These are phyloP conservation scores for Alosa alosa DNA, from an alignment of 2,113 vertebrate species.

Conservation along the genomic window DNA sequence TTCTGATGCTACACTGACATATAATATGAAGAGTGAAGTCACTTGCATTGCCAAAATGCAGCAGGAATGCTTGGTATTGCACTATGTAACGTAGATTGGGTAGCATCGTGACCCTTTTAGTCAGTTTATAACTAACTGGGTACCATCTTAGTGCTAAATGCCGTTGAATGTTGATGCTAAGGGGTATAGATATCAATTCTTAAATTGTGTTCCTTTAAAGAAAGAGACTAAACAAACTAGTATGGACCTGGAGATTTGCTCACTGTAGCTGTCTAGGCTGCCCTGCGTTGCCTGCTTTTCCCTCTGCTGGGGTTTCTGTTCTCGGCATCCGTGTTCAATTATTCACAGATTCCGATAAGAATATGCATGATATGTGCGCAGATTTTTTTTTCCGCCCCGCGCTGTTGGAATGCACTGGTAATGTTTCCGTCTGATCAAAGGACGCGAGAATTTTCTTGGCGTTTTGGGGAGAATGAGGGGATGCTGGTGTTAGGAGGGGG, in stretches of 20 bases:
- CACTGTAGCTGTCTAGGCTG: not conserved
- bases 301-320: not conserved
- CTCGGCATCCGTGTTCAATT: not conserved
- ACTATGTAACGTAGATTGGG: no score
- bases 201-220: no score
- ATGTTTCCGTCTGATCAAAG: slow-evolving; percentile 11
- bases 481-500: slow-evolving; percentile 3
- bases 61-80: no score
- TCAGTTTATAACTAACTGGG: no score
- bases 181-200: no score
- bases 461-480: not conserved
- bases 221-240: not conserved
- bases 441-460: slow-evolving; percentile 12
- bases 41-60: no score
- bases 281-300: not conserved
- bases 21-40: no score
- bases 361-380: slow-evolving; percentile 9
- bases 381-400: not conserved
- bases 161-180: no score
- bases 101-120: no score
- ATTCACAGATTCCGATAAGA: slow-evolving; percentile 16
- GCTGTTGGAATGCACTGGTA: slow-evolving; percentile 4
- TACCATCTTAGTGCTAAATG: no score
- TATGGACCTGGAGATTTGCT: not conserved
- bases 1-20: no score